These are phyloP conservation scores for Melanerpes aurifrons DNA, from an alignment of 2,113 vertebrate genomes.

Conservation along the genomic window DNA sequence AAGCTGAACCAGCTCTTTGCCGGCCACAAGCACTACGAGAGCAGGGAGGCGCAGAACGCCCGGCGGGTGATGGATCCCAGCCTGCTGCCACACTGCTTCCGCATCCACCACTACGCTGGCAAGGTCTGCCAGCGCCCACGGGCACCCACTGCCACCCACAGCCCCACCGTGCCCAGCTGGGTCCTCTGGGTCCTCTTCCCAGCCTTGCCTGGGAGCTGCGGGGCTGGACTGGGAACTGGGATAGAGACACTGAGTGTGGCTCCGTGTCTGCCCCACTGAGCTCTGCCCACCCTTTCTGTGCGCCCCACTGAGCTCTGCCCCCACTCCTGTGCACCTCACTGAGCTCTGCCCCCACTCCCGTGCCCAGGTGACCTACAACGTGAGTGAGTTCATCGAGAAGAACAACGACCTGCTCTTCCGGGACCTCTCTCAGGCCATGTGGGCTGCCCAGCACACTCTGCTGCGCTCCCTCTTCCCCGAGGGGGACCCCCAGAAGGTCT, in stretches of 20 bases:
- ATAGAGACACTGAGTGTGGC: fast-evolving
- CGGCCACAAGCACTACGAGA: conserved; percentile 77
- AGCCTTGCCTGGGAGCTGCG: neutral
- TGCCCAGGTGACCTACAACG: conserved; percentile 78
- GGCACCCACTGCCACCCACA: fast-evolving
- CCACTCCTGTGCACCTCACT: fast-evolving
- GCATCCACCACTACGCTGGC: conserved; percentile 82
- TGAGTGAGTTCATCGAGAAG: conserved; percentile 80
- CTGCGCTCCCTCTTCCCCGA: conserved; percentile 81
- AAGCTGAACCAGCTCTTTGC: conserved; percentile 77
- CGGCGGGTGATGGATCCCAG: conserved; percentile 64
- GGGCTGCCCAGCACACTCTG: conserved; percentile 71
- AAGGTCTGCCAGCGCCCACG: conserved; percentile 59
- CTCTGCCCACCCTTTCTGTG: neutral
- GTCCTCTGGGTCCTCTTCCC: neutral
- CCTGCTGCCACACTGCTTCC: conserved; percentile 73
- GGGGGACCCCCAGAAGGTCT: conserved; percentile 74
- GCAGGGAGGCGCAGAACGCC: conserved; percentile 77
- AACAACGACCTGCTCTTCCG: conserved; percentile 84
- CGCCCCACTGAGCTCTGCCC: fast-evolving
- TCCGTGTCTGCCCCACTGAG: neutral
- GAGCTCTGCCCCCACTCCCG: fast-evolving
- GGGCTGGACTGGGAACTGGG: neutral
- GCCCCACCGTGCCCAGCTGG: neutral
- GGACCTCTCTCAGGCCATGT: conserved; percentile 82